Evolutionary conservation across 1,140 invertebrate species (phyloP), one percentile per base, ranked within the genome.

Genomic region (Gryllus bimaculatus): DNA sequence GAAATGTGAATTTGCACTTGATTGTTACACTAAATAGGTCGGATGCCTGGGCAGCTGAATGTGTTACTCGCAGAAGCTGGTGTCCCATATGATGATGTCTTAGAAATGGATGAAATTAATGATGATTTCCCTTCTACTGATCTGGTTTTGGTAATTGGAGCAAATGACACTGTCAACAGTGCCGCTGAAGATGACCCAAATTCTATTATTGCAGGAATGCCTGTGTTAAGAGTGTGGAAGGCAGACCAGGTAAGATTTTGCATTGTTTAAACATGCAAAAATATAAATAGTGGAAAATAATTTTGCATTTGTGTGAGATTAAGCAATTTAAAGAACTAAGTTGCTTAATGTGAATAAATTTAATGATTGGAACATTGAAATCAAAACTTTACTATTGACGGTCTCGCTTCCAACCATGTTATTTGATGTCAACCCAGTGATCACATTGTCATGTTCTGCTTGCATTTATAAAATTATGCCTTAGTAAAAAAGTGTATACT

Each of bases 61-160:
- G 95, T 97, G 2, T 86, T 97, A n/a, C 86, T 97, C 54, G 95
- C 95, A 8, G 95, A 97, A 87, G 95, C 95, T 74, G 95, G 95
- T 74, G 95, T 97, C 10, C 94, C 95, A 0, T 97, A 97, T 84
- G 95, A 97, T 85, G 91, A 96, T 84, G 95, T 97, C 0, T 87
- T 94, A 54, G 95, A 97, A 88, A 97, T 97, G 95, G 95, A 97
- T 73, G 95, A 97, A 86, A 95, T 97, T 79, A 97, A 97, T 83
- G 91, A 94, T 77, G 95, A 96, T 82, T 96, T 97, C 86, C 86
- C 89, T 5, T 90, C 94, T 76, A 95, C 95, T 75, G 95, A 97
- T 85, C 87, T 97, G 8, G 93, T 93, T 0, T 86, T 97, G 18
- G 95, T 97, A 26, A 96, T 96, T 84, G 94, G 95, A 81, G 95